Percentiles rank a stretch among this genome's conserved stretches.
These are phyloP conservation scores for Barbus barbus DNA, from an alignment of 2,113 vertebrate species.

Conservation along the genomic window DNA sequence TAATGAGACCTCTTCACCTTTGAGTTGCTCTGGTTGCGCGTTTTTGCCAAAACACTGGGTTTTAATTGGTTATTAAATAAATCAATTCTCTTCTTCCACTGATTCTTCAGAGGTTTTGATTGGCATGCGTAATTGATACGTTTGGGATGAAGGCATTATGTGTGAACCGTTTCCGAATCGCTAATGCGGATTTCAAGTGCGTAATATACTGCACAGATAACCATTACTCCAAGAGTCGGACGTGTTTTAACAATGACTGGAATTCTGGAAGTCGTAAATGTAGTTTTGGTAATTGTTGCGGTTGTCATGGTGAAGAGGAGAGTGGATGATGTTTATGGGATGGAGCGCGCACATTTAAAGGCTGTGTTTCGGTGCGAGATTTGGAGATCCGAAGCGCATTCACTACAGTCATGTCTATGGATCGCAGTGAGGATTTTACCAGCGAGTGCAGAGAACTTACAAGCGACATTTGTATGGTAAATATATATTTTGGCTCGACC, in stretches of 20 bases:
- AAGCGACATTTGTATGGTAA: constrained; percentile 66
- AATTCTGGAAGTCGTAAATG: constrained; percentile 66
- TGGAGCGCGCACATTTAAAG: constrained; percentile 67
- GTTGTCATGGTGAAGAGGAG: constrained; percentile 76
- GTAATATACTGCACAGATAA: constrained; percentile 69
- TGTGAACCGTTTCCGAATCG: constrained; percentile 52
- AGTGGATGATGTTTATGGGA: constrained; percentile 74
- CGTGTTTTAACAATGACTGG: constrained; percentile 70
- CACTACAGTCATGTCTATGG: constrained; percentile 70
- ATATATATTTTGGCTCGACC: background rate
- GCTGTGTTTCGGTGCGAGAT: constrained; percentile 29
- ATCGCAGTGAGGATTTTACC: constrained; percentile 71
- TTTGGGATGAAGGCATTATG: constrained; percentile 61
- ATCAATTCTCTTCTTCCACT: constrained; percentile 72
- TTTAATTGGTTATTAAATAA: constrained; percentile 87
- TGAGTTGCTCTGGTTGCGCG: constrained; percentile 70
- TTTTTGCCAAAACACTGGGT: constrained; percentile 71
- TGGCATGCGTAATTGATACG: constrained; percentile 74
- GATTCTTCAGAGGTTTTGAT: constrained; percentile 72
- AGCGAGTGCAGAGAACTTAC: constrained; percentile 68
- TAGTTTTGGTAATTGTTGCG: constrained; percentile 68
- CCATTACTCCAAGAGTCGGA: constrained; percentile 61
- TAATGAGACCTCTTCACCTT: constrained; percentile 86
- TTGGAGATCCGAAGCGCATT: background rate
- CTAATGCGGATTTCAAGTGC: constrained; percentile 63